Evolutionary conservation across 1,140 invertebrate species (phyloP), one percentile per base, ranked within the genome.

Genomic region (Aphaenogaster floridana): DNA sequence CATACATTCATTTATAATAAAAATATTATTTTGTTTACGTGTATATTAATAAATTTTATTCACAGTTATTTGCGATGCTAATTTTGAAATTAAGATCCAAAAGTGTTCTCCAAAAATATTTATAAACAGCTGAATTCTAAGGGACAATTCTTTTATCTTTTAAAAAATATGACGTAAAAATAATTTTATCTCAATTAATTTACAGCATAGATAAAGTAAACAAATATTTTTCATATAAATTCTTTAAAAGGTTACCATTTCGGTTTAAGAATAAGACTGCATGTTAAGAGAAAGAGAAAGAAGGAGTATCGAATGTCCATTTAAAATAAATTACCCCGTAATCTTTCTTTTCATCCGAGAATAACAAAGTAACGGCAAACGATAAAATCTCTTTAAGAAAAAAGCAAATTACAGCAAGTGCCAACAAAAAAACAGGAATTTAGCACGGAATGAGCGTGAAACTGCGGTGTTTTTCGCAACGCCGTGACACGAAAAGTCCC

Each of bases 391-490:
- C 15, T 21, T 36, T 50, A 34, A 50, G n/a, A 63, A 84, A 76
- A 83, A 61, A 71, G 8, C 17, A 83, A 83, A 84, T 76, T 84
- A 36, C 45, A 63, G 69, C 57, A 76, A 63, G 28, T 39, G 11
- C 13, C 39, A 34, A 15, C 15, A 21, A 50, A 84, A 84, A 39
- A 54, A 42, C 13, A 54, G 28, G 45, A 80, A 80, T 80, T 50
- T 21, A 68, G 28, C 57, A 17, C 42, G 42, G 28, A 83, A 74
- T 74, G 80, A 84, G 42, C 28, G 28, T 13, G 42, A 84, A 84
- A 61, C 42, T 21, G 39, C 36, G 13, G 39, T n/a, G 28, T 76
- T 84, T 81, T 84, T 84, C 1, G 69, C 8, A 48, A 59, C 6
- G 28, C 42, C 21, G 17, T 45, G 42, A 74, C n/a, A 61, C 42